Percentiles rank a stretch among this genome's conserved stretches.
phyloP scores from a whole-genome alignment of 1,140 invertebrate species.

The Tetragonula clypearis region DNA sequence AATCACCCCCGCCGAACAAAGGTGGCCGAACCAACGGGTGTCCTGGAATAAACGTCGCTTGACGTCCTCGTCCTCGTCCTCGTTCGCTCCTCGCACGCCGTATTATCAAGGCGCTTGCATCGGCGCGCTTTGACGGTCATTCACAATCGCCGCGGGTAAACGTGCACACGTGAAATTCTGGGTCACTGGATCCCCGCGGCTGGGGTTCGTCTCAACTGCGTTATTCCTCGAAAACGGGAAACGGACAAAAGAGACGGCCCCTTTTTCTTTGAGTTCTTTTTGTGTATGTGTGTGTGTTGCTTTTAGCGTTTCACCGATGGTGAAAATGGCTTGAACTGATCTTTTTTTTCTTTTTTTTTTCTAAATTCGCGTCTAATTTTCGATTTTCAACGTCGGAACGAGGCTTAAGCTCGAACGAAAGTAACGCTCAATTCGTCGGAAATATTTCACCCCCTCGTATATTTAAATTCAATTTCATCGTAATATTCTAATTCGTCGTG shows the following conservation, averaged over 20 bases:
- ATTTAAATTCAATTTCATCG: no score
- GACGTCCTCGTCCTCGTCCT: neutral
- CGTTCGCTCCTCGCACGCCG: neutral
- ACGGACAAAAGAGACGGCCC: no score
- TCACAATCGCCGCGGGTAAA: neutral
- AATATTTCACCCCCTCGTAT: neutral
- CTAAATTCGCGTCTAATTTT: no score
- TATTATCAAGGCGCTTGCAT: neutral
- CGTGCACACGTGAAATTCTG: slow-evolving; percentile 14
- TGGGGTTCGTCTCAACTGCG: neutral
- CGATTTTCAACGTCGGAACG: no score
- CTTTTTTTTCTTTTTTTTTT: no score
- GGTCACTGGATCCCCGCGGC: slow-evolving; percentile 22
- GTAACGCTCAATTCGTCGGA: neutral
- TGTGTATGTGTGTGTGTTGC: no score
- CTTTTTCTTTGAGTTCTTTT: neutral
- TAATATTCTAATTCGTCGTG: neutral
- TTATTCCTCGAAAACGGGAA: neutral
- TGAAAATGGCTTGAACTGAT: no score
- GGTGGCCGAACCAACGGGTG: slow-evolving; percentile 57
- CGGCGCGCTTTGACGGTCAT: slow-evolving; percentile 30
- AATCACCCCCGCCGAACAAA: slow-evolving; percentile 70
- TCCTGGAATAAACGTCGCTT: slow-evolving; percentile 43
- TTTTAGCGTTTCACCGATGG: no score
- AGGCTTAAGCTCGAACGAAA: no score